Conservation (phyloP, 2,888 invertebrate genomes). For the Platycheirus albimanus region DNA sequence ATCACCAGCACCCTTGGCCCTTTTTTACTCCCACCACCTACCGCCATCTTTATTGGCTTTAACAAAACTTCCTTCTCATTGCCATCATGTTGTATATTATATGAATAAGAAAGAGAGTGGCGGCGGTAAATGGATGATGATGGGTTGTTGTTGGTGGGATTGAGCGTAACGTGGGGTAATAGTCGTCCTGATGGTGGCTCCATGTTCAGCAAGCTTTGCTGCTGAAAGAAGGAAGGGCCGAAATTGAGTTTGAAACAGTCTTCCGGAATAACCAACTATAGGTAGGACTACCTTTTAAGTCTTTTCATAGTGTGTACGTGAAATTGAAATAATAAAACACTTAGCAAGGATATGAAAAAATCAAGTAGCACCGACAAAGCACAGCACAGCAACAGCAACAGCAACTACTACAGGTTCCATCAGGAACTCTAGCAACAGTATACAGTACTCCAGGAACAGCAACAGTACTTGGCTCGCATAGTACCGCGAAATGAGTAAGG, state of each 20-base stretch:
- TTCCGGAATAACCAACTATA: constrained; percentile 53
- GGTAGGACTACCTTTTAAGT: constrained; percentile 20
- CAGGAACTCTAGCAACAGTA: constrained; percentile 1
- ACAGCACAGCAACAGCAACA: background rate
- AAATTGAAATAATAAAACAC: constrained; percentile 72
- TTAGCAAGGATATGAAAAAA: constrained; percentile 66
- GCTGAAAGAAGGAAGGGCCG: constrained; percentile 10
- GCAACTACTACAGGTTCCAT: too few species aligned
- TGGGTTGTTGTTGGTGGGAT: background rate
- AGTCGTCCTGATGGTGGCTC: background rate
- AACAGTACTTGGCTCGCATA: constrained; percentile 1
- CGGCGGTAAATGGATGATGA: constrained; percentile 25
- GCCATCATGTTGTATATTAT: too few species aligned
- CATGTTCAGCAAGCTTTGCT: too few species aligned
- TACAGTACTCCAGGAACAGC: background rate
- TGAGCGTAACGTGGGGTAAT: background rate
- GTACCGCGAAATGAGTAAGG: constrained; percentile 25
- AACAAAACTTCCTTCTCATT: constrained; percentile 54
- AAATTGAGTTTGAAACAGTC: constrained; percentile 67
- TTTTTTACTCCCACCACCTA: background rate
- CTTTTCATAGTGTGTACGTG: constrained; percentile 57
- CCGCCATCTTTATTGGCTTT: constrained; percentile 10
- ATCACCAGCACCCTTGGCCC: too few species aligned
- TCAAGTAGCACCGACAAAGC: constrained; percentile 7
- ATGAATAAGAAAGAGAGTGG: constrained; percentile 14